Percentiles rank a stretch among this genome's conserved stretches.
Evolutionary conservation across 2,888 invertebrate genomes (phyloP).

Genomic region (Archips crataeganus): DNA sequence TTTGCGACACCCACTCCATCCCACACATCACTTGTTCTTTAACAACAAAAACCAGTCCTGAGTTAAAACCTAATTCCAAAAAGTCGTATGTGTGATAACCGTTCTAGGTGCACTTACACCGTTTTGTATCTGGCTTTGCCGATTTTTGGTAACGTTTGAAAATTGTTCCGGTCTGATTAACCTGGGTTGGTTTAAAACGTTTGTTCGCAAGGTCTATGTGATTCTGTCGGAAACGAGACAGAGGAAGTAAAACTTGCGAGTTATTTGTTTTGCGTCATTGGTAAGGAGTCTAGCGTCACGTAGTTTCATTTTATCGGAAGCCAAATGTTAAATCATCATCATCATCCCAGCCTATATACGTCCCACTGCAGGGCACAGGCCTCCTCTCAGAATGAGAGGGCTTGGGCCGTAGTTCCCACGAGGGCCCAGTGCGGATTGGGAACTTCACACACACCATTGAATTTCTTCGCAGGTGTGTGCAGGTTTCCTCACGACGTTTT

Average conservation of each 20-base stretch:
- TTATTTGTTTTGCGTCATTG: not conserved
- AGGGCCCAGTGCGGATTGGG: too few species aligned
- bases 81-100: not conserved
- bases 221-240: not conserved
- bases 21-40: slow-evolving; percentile 48
- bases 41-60: slow-evolving; percentile 54
- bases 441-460: too few species aligned
- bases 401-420: too few species aligned
- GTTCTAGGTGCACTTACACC: slow-evolving; percentile 17
- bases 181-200: slow-evolving; percentile 17
- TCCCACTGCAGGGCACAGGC: too few species aligned
- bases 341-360: too few species aligned
- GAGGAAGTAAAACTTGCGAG: not conserved
- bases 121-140: slow-evolving; percentile 49
- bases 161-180: slow-evolving; percentile 46
- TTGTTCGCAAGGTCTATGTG: slow-evolving; percentile 19
- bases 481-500: too few species aligned
- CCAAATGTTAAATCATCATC: too few species aligned
- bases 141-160: slow-evolving; percentile 51
- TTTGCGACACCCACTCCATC: slow-evolving; percentile 55
- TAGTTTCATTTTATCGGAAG: not conserved
- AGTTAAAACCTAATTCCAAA: slow-evolving; percentile 2
- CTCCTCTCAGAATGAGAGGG: too few species aligned
- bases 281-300: not conserved
- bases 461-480: too few species aligned